Conservation (phyloP, 1,140 invertebrate species). For the Aradophagus sp. region DNA sequence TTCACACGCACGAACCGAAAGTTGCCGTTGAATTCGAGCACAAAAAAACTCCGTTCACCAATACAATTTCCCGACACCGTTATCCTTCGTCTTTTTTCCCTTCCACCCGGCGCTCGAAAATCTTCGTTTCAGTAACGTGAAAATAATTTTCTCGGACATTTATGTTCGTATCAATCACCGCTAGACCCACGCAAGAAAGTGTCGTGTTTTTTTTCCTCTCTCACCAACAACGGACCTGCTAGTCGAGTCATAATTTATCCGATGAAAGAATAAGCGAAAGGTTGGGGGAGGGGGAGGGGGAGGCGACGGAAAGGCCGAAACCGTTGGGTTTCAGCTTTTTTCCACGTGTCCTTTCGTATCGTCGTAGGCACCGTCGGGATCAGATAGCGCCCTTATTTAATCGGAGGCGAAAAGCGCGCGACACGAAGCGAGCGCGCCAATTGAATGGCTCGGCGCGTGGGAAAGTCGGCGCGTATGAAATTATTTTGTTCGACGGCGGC, state of each 20-base stretch:
- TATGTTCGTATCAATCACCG: constrained; percentile 31
- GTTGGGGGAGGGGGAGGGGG: not conserved
- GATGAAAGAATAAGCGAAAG: too few species aligned
- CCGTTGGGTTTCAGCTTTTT: not conserved
- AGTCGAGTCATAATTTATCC: constrained; percentile 15
- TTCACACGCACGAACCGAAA: too few species aligned
- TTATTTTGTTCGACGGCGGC: constrained; percentile 24
- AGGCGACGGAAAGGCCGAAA: not conserved
- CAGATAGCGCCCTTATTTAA: constrained; percentile 43
- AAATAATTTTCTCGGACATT: constrained; percentile 20
- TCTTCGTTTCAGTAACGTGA: constrained; percentile 4
- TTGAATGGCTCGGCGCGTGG: constrained; percentile 34
- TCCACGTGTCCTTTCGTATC: too few species aligned
- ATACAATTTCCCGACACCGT: too few species aligned
- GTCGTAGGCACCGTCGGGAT: constrained; percentile 3
- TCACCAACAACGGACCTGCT: too few species aligned
- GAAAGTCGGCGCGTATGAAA: constrained; percentile 38
- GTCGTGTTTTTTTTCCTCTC: too few species aligned
- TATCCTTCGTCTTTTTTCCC: too few species aligned
- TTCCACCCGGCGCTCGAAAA: not conserved
- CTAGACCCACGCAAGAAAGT: constrained; percentile 24
- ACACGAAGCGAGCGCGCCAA: constrained; percentile 6
- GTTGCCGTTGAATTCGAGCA: too few species aligned
- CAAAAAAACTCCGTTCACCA: too few species aligned
- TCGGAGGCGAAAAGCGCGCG: not conserved